Evolutionary conservation across 2,888 invertebrate genomes (phyloP).

Genomic region (Melolontha melolontha): DNA sequence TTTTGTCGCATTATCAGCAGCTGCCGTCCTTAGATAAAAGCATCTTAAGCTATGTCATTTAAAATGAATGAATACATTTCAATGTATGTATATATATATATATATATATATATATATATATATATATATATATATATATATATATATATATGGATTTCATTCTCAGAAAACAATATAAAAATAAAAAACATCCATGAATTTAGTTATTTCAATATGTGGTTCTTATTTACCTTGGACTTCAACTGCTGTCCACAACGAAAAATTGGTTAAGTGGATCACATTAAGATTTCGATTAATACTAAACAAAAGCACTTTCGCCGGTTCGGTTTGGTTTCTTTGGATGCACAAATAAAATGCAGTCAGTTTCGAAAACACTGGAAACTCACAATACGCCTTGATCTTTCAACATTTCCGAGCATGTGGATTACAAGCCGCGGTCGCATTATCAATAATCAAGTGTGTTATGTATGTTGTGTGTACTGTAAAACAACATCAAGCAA

Average conservation of each 20-base stretch:
- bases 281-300: background rate
- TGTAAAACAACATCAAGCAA: slow-evolving; percentile 50
- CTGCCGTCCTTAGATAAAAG: no score
- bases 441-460: slow-evolving; percentile 39
- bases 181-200: background rate
- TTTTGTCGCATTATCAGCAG: no score
- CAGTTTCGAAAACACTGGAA: slow-evolving; percentile 8
- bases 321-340: background rate
- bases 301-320: slow-evolving; percentile 3
- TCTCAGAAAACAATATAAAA: background rate
- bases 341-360: no score
- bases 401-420: slow-evolving; percentile 32
- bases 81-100: no score
- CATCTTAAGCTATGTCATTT: no score
- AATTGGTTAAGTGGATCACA: background rate
- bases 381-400: slow-evolving; percentile 15
- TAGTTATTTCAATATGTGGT: background rate
- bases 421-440: slow-evolving; percentile 23
- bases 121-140: no score
- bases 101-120: no score
- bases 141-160: no score
- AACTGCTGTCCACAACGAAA: background rate
- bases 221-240: slow-evolving; percentile 26
- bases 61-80: no score
- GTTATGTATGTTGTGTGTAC: slow-evolving; percentile 25